Percentiles rank a stretch among this genome's conserved stretches.
Evolutionary conservation across 1,140 invertebrate genomes (phyloP).

Genomic region (Coelopa frigida): DNA sequence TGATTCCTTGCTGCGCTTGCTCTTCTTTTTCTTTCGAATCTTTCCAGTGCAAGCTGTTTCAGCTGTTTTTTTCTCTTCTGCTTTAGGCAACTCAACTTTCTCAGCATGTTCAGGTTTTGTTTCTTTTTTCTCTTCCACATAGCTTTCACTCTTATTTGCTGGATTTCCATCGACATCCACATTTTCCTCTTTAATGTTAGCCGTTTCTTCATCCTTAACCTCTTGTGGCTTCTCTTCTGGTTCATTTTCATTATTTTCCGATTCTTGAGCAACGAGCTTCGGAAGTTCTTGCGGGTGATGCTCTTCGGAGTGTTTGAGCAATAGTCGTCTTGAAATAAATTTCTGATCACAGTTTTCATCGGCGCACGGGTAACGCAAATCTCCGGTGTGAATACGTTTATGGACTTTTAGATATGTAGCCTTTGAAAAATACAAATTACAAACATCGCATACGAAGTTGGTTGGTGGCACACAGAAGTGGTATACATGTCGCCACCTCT

Average conservation of each 20-base stretch:
- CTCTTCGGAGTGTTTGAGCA: slow-evolving; percentile 58
- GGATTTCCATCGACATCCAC: neutral
- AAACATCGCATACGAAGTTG: slow-evolving; percentile 72
- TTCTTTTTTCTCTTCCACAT: neutral
- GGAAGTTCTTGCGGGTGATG: slow-evolving; percentile 36
- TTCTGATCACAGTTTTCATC: slow-evolving; percentile 61
- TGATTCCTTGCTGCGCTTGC: slow-evolving; percentile 56
- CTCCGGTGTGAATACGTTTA: slow-evolving; percentile 65
- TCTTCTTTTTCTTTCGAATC: slow-evolving; percentile 50
- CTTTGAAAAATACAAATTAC: slow-evolving; percentile 61
- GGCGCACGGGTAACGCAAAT: slow-evolving; percentile 61
- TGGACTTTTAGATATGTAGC: slow-evolving; percentile 77
- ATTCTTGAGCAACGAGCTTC: too few relatives aligned
- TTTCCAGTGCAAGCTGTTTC: slow-evolving; percentile 1
- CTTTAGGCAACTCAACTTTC: slow-evolving; percentile 16
- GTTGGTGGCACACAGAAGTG: slow-evolving; percentile 78
- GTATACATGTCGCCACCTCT: slow-evolving; percentile 84
- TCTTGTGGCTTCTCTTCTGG: slow-evolving; percentile 21
- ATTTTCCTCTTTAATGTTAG: slow-evolving; percentile 19
- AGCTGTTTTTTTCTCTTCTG: slow-evolving; percentile 14
- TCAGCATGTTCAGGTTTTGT: slow-evolving; percentile 35
- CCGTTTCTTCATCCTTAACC: slow-evolving; percentile 13
- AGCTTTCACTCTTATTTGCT: neutral
- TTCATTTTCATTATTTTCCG: too few relatives aligned
- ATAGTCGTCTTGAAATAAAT: slow-evolving; percentile 73